Evolutionary conservation across 2,888 invertebrate species (phyloP), one percentile per base, ranked within the genome.

Genomic region (Drosophila mimetica): DNA sequence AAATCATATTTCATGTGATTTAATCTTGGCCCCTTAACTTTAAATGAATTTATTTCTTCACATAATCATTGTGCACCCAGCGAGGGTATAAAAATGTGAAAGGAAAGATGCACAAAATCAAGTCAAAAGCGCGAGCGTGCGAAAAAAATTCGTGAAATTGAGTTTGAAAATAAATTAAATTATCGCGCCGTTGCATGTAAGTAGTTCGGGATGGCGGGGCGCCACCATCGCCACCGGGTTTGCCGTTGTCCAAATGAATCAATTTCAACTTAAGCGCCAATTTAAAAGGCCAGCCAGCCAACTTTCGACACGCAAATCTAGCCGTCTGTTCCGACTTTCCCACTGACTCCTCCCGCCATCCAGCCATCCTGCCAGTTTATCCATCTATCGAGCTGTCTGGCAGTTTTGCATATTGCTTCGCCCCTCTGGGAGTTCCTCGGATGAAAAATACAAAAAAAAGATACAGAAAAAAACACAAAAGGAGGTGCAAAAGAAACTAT

Each of bases 91-190:
- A n/a, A 59, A 59, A 51, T 51, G 20, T 36, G 22, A 69, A 72
- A 86, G 59, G 77, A 55, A 52, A 65, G 71, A 67, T 78, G 55
- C 86, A 75, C 63, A 71, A 64, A 87, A 69, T 78, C 73, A 87
- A 85, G 82, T 73, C 52, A 55, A 77, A 64, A 71, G 60, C 48
- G 60, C 61, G 67, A 72, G 71, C 63, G 72, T 50, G 65, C 30
- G 50, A 50, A 55, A 52, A 65, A 59, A 63, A 82, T 78, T 65
- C 59, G 55, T 41, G 70, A 74, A 85, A 87, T 81, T 82, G 82
- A 87, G 88, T 87, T 81, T 81, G 88, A 76, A 88, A 86, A 75
- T 79, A 88, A 83, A 83, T 83, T 79, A 83, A 83, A 83, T 83
- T 88, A 83, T 79, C 84, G 77, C 73, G 66, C 61, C 54, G 69